Conservation (phyloP, 1,140 invertebrate genomes). For the Bombus sibiricus region DNA sequence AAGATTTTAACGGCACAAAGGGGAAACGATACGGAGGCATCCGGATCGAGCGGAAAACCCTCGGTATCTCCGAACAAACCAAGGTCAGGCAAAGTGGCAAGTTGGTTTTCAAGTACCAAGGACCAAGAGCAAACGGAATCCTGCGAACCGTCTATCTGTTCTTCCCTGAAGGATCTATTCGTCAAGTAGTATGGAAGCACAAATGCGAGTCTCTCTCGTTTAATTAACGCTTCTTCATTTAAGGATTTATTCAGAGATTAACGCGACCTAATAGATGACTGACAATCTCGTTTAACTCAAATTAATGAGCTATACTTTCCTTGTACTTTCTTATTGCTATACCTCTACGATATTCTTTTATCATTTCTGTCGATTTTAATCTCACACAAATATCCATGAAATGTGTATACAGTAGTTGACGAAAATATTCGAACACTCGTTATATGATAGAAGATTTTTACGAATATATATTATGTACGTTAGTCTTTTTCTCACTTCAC, state of each 20-base stretch:
- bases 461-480: not conserved
- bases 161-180: conserved; percentile 92
- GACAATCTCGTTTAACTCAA: conserved; percentile 16
- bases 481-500: too few species aligned
- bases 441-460: not conserved
- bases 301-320: not conserved
- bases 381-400: not conserved
- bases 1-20: conserved; percentile 86
- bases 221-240: conserved; percentile 18
- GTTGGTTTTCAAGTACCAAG: conserved; percentile 83
- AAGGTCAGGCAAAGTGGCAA: conserved; percentile 74
- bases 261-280: conserved; percentile 38
- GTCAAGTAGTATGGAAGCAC: conserved; percentile 85
- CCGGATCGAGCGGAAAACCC: conserved; percentile 74
- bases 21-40: conserved; percentile 79
- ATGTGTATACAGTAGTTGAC: not conserved
- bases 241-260: conserved; percentile 30
- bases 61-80: conserved; percentile 76
- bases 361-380: not conserved
- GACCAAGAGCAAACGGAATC: conserved; percentile 86
- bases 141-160: conserved; percentile 89
- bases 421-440: not conserved
- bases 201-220: conserved; percentile 15
- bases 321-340: not conserved
- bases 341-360: not conserved